Evolutionary conservation across 2,797 vertebrate species (phyloP).

Genomic region (Diplodus puntazzo): DNA sequence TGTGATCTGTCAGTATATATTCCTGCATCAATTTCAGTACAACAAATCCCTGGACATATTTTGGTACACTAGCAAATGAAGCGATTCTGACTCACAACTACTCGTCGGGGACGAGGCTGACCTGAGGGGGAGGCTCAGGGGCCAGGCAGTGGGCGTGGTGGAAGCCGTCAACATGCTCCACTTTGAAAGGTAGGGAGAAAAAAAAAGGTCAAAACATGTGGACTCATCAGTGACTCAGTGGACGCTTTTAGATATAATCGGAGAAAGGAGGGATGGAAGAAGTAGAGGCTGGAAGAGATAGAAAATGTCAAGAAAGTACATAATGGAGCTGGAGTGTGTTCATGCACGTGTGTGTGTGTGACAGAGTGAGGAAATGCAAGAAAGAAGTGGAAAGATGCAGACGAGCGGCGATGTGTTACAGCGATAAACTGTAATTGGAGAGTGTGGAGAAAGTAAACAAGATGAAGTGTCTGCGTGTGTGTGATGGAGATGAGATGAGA

Average conservation of each 20-base stretch:
- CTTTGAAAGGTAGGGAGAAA: background rate
- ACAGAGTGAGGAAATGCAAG: background rate
- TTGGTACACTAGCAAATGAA: conserved; percentile 9
- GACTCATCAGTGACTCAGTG: conserved; percentile 51
- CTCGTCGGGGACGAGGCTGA: background rate
- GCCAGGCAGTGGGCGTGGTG: background rate
- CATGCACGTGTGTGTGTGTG: background rate
- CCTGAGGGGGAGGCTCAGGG: conserved; percentile 13
- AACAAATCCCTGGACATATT: conserved; percentile 10
- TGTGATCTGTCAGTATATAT: background rate
- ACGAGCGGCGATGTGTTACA: conserved; percentile 19
- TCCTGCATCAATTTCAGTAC: background rate
- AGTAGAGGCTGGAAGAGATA: background rate
- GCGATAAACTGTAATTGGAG: conserved; percentile 38
- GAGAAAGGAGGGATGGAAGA: background rate
- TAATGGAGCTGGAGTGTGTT: background rate
- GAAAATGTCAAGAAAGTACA: background rate
- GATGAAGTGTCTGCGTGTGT: conserved; percentile 5
- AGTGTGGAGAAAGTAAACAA: conserved; percentile 39
- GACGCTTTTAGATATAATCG: conserved; percentile 10
- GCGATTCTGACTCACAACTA: conserved; percentile 43
- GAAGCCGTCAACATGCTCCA: background rate
- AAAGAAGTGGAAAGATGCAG: conserved; percentile 6
- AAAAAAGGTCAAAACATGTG: conserved; percentile 26
- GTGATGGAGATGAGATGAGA: background rate